Base-by-base conservation (phyloP, 2,797 vertebrate genomes). In the Crax fasciolata region DNA sequence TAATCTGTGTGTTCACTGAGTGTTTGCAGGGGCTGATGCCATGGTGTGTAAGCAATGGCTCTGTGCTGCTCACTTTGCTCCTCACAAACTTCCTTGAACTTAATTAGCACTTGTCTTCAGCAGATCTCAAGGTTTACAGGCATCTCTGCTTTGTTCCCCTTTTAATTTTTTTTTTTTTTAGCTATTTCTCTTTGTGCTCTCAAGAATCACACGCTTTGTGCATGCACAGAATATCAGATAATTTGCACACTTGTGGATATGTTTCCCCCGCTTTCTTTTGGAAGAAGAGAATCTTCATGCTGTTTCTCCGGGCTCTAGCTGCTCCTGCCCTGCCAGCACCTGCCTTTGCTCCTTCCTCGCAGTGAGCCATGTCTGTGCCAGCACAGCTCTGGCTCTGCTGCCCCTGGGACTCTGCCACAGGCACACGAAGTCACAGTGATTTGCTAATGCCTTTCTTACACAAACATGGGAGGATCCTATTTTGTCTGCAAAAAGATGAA, bases 221-320 rank as follows among this genome's bases (percentile, higher is more conserved):
- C 25, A 21, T 10, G 27, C 35, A 25, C 39, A 24, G 41, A 23
- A 44, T 30, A 54, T 24, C 41, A 62, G 54, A 11, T 23, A n/a
- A 6, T 38, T 74, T 84, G 11, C 21, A 24, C 4, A 1, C 38
- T 70, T 39, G 51, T 9, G 21, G 43, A 5, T 61, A 27, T 7
- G 10, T n/a, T 9, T 3, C 1, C 5, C 13, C 3, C 10, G 1
- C 21, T 44, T 62, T 21, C 20, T 75, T 51, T 51, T 14, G 13
- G 32, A 32, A 12, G 39, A 78, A 90, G 46, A 24, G 16, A 2
- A 1, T 78, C 66, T 59, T 27, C 59, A 54, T 61, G 23, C 23
- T 41, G 6, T 63, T 76, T 57, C 55, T 58, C 24, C 39, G 41
- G 51, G 52, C 30, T 66, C 17, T 9, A 13, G 67, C 32, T 59